These are phyloP conservation scores for Sesamia nonagrioides DNA, from an alignment of 1,140 invertebrate species.

Conservation along the genomic window DNA sequence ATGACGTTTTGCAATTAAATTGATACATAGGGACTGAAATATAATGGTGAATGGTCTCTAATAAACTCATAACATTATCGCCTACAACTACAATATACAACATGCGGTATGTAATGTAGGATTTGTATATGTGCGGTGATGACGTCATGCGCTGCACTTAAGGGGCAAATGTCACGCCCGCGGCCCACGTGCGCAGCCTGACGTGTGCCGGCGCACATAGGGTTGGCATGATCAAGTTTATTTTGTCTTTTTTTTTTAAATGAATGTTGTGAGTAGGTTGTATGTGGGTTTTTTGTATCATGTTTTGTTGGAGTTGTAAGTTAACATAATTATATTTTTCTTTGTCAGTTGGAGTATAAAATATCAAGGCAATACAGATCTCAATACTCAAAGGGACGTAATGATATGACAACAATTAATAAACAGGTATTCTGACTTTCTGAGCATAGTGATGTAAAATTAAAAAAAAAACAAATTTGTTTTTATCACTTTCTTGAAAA, in stretches of 20 bases:
- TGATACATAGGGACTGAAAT: no score
- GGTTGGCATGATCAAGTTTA: conserved; percentile 16
- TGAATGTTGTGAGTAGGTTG: background rate
- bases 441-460: no score
- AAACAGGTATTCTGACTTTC: no score
- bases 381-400: no score
- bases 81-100: conserved; percentile 37
- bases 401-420: no score
- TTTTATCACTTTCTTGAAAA: no score
- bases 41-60: conserved; percentile 12
- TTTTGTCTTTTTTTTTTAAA: background rate
- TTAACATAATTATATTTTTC: background rate
- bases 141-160: conserved; percentile 69
- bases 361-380: no score
- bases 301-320: background rate
- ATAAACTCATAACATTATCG: conserved; percentile 44
- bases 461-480: no score
- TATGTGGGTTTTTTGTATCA: conserved; percentile 6
- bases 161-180: conserved; percentile 74
- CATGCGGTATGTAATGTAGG: background rate
- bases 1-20: no score
- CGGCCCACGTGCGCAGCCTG: conserved; percentile 68
- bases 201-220: conserved; percentile 38
- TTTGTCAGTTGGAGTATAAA: no score
- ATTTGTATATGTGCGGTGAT: conserved; percentile 44